These are phyloP conservation scores for Euclidia mi DNA, from an alignment of 2,888 invertebrate genomes.

Conservation along the genomic window DNA sequence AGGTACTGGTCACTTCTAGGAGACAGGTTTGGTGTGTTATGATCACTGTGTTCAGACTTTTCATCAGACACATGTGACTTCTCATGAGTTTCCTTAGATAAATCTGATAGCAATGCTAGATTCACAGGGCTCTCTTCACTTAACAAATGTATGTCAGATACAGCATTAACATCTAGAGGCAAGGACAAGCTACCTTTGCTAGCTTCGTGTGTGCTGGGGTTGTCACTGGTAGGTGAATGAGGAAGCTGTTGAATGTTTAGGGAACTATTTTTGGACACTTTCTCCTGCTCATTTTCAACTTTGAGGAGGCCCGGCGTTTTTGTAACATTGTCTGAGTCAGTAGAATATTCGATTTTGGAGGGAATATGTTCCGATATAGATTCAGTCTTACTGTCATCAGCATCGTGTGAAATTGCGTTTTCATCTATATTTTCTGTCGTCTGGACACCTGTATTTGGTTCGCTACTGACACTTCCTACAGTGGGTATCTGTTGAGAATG, in stretches of 20 bases:
- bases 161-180: constrained; percentile 73
- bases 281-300: constrained; percentile 61
- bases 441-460: constrained; percentile 63
- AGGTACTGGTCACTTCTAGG: constrained; percentile 73
- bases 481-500: constrained; percentile 85
- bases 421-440: constrained; percentile 60
- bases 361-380: constrained; percentile 85
- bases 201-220: constrained; percentile 67
- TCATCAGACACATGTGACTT: constrained; percentile 32
- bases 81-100: constrained; percentile 69
- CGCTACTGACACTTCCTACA: constrained; percentile 69
- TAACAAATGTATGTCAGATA: constrained; percentile 74
- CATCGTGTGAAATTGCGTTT: constrained; percentile 56
- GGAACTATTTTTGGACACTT: constrained; percentile 63
- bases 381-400: constrained; percentile 74
- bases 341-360: constrained; percentile 77
- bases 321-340: constrained; percentile 68
- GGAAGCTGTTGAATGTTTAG: constrained; percentile 60
- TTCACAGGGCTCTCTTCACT: constrained; percentile 85
- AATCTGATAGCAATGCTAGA: constrained; percentile 74
- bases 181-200: constrained; percentile 76
- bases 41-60: constrained; percentile 49
- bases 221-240: constrained; percentile 66
- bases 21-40: constrained; percentile 63
- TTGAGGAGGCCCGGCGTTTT: constrained; percentile 62